Percentiles rank a stretch among this genome's conserved stretches.
Conservation (phyloP, 2,888 invertebrate genomes). For the Cantharis nigra region DNA sequence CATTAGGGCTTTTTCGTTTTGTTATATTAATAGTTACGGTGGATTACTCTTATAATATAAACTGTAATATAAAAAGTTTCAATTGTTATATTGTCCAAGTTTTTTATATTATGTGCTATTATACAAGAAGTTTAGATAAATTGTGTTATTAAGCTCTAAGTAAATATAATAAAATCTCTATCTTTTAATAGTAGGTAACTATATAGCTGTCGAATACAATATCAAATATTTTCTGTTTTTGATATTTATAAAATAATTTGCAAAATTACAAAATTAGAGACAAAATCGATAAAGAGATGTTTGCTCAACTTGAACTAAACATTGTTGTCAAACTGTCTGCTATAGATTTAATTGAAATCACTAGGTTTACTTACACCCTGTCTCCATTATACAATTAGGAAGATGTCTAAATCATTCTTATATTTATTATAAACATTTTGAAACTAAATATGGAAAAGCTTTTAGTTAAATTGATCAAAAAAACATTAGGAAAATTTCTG, state of each 20-base stretch:
- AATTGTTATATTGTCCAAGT: background rate
- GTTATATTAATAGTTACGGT: background rate
- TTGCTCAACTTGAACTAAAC: constrained; percentile 4
- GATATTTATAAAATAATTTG: background rate
- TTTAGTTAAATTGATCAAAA: background rate
- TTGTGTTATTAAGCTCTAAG: background rate
- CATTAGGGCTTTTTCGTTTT: background rate
- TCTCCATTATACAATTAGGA: background rate
- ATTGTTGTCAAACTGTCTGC: constrained; percentile 16
- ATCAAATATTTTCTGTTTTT: background rate
- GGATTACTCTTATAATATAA: background rate
- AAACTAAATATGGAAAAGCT: background rate
- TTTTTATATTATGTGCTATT: background rate
- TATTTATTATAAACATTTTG: background rate
- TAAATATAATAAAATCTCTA: background rate
- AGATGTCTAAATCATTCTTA: background rate
- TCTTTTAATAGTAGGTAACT: too few relatives aligned
- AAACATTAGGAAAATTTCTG: background rate
- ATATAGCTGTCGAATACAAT: background rate
- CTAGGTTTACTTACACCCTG: background rate
- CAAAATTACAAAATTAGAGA: constrained; percentile 1
- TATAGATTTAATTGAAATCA: constrained; percentile 15
- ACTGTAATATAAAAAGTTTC: background rate
- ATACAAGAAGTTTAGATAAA: background rate
- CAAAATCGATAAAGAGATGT: constrained; percentile 11